Percentiles rank a stretch among this genome's conserved stretches.
phyloP scores from a whole-genome alignment of 2,113 vertebrate genomes.

The Delphinapterus leucas region DNA sequence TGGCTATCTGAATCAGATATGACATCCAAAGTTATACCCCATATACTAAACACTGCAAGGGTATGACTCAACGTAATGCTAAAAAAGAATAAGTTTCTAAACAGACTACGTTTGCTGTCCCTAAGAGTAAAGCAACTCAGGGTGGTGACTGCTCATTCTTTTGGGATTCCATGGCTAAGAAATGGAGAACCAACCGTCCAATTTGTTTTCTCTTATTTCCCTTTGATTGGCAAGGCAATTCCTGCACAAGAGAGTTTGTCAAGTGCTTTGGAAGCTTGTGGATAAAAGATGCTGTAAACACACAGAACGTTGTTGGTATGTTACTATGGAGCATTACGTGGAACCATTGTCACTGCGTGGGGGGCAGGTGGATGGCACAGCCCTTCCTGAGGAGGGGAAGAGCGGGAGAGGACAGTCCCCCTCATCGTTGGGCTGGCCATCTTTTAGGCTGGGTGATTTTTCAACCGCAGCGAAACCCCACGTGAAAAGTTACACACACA shows the following conservation, averaged over 20 bases:
- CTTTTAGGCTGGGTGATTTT: not conserved
- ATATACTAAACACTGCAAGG: not conserved
- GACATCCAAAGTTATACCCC: conserved; percentile 51
- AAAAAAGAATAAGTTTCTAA: conserved; percentile 39
- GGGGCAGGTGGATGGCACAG: not conserved
- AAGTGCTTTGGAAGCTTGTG: not conserved
- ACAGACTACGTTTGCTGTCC: not conserved
- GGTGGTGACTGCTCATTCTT: not conserved
- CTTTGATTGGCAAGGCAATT: not conserved
- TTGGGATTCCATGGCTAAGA: not conserved
- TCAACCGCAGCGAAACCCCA: not conserved
- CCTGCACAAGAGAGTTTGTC: not conserved
- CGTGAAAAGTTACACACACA: conserved; percentile 63
- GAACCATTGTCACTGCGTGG: conserved; percentile 68
- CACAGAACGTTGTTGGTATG: not conserved
- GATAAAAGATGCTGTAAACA: not conserved
- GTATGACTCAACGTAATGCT: conserved; percentile 1
- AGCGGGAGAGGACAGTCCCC: not conserved
- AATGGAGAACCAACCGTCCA: not conserved
- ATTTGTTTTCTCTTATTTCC: not conserved
- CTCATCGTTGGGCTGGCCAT: not conserved
- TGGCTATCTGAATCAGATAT: not conserved
- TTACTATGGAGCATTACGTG: conserved; percentile 42
- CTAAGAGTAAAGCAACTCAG: not conserved
- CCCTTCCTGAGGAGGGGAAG: not conserved